Conservation (phyloP, 64 coral and sea anemone genomes). For the Dendrophyllia cribrosa region DNA sequence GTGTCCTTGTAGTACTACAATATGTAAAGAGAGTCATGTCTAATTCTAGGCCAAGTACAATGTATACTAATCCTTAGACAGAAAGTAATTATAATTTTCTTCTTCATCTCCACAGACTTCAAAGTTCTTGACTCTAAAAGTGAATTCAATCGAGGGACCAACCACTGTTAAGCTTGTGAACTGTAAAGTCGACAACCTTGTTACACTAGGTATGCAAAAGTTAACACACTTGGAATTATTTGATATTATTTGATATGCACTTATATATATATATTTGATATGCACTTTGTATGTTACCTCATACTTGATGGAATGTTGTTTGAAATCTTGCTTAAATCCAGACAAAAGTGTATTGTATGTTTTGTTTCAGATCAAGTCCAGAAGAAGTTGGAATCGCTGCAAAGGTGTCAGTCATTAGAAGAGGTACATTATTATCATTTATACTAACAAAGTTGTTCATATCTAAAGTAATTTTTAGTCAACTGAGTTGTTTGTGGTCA, state of each 20-base stretch:
- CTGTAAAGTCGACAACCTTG: conserved; percentile 92
- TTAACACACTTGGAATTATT: background rate
- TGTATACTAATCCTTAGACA: too few relatives aligned
- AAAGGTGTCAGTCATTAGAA: conserved; percentile 97
- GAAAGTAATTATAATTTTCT: background rate
- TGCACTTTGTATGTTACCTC: too few relatives aligned
- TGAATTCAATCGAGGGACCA: conserved; percentile 85
- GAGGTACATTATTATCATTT: conserved; percentile 61
- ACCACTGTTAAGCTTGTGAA: conserved; percentile 93
- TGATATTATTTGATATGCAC: too few relatives aligned
- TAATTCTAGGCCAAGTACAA: too few relatives aligned
- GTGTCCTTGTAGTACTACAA: too few relatives aligned
- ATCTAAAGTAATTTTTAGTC: too few relatives aligned
- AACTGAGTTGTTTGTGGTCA: too few relatives aligned
- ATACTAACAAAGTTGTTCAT: background rate
- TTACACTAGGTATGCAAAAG: conserved; percentile 78
- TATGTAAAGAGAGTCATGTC: too few relatives aligned
- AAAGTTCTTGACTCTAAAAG: conserved; percentile 82
- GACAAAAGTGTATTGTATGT: too few relatives aligned
- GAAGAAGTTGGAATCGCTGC: conserved; percentile 96
- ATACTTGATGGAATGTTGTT: too few relatives aligned
- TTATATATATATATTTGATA: too few relatives aligned
- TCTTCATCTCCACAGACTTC: conserved; percentile 53
- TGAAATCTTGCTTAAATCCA: background rate
- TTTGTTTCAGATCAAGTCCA: conserved; percentile 80